phyloP scores from a whole-genome alignment of 2,113 vertebrate species.

The Rhinoptilus africanus region DNA sequence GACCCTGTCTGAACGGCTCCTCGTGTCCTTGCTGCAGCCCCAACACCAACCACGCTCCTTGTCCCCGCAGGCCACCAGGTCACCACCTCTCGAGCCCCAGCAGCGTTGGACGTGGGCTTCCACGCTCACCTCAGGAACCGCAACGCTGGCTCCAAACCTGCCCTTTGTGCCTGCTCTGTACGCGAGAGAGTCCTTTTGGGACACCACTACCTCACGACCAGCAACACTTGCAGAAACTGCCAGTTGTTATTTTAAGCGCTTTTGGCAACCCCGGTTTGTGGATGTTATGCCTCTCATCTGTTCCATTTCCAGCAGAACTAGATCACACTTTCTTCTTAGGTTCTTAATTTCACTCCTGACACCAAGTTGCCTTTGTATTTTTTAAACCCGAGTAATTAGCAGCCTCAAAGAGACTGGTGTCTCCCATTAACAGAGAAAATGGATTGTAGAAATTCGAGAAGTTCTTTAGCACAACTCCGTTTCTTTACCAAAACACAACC shows the following conservation, averaged over 20 bases:
- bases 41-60: neutral
- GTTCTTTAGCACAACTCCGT: neutral
- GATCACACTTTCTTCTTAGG: neutral
- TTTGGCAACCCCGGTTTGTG: neutral
- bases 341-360: neutral
- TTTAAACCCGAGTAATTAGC: neutral
- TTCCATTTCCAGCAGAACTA: slow-evolving; percentile 7
- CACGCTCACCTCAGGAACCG: neutral
- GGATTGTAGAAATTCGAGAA: neutral
- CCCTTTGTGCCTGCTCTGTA: neutral
- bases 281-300: neutral
- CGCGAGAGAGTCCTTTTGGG: neutral
- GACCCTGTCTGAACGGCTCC: accelerated
- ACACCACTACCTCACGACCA: neutral
- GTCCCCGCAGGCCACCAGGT: accelerated
- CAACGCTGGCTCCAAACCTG: neutral
- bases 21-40: neutral
- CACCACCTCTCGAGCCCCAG: neutral
- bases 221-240: neutral
- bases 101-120: accelerated
- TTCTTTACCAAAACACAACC: neutral
- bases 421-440: neutral
- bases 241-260: neutral
- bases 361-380: neutral
- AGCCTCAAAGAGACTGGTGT: neutral